Base-by-base conservation (phyloP, 2,888 invertebrate genomes). In the Luperina testacea region DNA sequence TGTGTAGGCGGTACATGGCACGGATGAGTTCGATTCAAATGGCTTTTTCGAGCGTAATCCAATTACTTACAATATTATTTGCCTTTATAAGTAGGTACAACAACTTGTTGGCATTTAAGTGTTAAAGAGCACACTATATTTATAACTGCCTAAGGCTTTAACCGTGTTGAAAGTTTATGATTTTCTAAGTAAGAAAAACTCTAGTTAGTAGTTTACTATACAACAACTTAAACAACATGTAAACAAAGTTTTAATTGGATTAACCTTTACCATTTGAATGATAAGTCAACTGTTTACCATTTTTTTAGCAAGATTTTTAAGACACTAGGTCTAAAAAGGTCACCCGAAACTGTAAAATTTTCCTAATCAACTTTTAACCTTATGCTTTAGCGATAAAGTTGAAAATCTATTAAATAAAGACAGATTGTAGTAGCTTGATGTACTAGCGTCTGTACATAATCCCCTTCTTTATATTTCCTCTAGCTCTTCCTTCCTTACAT, bases 61-160 rank as follows among this genome's bases (percentile, higher is more conserved):
- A 11, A n/a, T 81, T 81, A 53, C 53, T 74, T 73, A 57, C 32
- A 27, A 48, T 48, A 4, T 73, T 48, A 42, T 38, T 17, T 20
- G 48, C n/a, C 20, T 53, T 77, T 32, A 15, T 57, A 45, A 57
- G 9, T 53, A 42, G 8, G 13, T 61, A 20, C 20, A 72, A 20
- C 20, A 72, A n/a, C 75, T 80, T 51, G 80, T 24, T 80, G 80
- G n/a, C 72, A 79, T 80, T 79, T 80, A 13, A 20, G 13, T 79
- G 24, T 64, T 48, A 78, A 80, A 79, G 48, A 57, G 32, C 74
- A 75, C 2, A 32, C n/a, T 59, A 27, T 63, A 42, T 53, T 68
- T 51, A 48, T 17, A 3, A 8, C 59, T 27, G 24, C 42, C 32
- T 59, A 20, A 38, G n/a, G 1, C 20, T 53, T 2, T 45, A 53